Evolutionary conservation across 2,888 invertebrate species (phyloP), one percentile per base, ranked within the genome.

Genomic region (Microdon myrmicae): DNA sequence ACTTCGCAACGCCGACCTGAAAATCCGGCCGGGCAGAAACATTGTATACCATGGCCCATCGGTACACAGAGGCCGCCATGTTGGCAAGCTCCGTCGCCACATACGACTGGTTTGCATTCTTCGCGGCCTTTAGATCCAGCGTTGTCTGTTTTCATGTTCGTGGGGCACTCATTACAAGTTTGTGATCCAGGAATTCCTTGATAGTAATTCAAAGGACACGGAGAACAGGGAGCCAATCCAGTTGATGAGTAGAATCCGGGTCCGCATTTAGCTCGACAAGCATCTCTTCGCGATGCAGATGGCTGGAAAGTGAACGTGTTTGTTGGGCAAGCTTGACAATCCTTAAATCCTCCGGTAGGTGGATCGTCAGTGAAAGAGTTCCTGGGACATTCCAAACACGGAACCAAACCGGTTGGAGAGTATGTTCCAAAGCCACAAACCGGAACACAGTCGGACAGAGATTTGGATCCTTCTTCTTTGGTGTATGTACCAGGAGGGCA

Each of bases 401-500:
- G 93, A 3, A 94, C 94, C 70, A 96, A 83, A 32, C 96, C 96
- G 9, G 94, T 95, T 31, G 94, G 94, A 1, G 95, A 96, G 78
- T 94, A 96, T 13, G 96, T 96, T 55, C 97, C 97, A 74, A 90
- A 95, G 12, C 96, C 96, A 74, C 96, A 97, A 7, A 96, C 95
- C 1, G 96, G 95, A 41, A 95, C 85, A 74, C 95, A 96, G 71
- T 94, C 94, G 53, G 86, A 85, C 26, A 92, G 82, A 48, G 89
- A 88, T 79, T 95, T 95, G 0, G 93, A 92, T 13, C 93, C 94
- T 80, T 92, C 89, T 81, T 94, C 93, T 71, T 87, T 85, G 0
- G 97, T 97, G 74, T 94, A 97, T 5, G 94, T 95, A 68, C 96
- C 96, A 71, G 88, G 86, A 1, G 96, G 95, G 78, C 98, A 98